A percentile compares a stretch with the other conserved stretches of the same genome.
Evolutionary conservation across 30 jellyfish, hydroid and myxozoan genomes (phyloP).

Genomic region (Turritopsis rubra): DNA sequence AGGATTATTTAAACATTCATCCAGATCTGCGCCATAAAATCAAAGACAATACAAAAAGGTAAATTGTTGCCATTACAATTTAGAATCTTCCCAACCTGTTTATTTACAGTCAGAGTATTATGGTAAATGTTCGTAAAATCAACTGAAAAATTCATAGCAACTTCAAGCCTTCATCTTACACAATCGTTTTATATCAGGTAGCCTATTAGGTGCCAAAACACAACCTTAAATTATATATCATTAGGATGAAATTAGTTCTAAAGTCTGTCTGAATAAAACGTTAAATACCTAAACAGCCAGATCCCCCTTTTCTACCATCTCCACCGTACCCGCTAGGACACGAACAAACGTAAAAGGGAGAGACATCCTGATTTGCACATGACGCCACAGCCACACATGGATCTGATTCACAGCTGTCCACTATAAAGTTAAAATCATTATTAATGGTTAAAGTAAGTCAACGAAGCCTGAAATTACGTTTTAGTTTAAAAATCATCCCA

Average conservation of each 20-base stretch:
- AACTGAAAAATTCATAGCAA: too few relatives aligned
- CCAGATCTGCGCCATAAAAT: background rate
- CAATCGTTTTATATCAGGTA: too few relatives aligned
- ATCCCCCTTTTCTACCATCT: background rate
- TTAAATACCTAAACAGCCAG: slow-evolving; percentile 7
- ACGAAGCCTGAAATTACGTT: background rate
- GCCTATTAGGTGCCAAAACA: too few relatives aligned
- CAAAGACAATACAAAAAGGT: background rate
- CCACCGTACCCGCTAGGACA: background rate
- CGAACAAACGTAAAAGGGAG: background rate
- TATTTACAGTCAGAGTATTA: too few relatives aligned
- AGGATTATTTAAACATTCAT: background rate
- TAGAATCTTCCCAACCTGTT: too few relatives aligned
- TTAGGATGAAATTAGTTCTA: too few relatives aligned
- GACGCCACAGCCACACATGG: slow-evolving; percentile 14
- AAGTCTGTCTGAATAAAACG: too few relatives aligned
- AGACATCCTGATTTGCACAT: background rate
- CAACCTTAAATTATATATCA: background rate
- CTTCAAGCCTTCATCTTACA: too few relatives aligned
- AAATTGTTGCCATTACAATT: background rate
- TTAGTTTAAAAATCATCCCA: background rate
- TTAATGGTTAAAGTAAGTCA: background rate
- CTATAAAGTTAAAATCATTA: background rate
- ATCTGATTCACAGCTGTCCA: background rate
- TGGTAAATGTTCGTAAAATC: too few relatives aligned